Percentiles rank a stretch among this genome's conserved stretches.
These are phyloP conservation scores for Lithobius niger DNA, from an alignment of 1,140 invertebrate genomes.

Conservation along the genomic window DNA sequence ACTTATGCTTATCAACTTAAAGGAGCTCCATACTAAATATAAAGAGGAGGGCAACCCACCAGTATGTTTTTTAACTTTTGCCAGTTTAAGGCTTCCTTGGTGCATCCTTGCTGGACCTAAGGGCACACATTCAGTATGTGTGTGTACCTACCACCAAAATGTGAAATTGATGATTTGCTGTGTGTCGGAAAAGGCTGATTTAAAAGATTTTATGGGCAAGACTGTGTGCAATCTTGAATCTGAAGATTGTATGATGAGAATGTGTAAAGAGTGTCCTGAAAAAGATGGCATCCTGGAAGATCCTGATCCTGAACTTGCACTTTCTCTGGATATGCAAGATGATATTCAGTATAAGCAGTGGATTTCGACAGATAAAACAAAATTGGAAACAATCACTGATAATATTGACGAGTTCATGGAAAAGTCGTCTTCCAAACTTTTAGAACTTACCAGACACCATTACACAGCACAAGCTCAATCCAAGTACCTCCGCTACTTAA, in stretches of 20 bases:
- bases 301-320: constrained; percentile 4
- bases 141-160: constrained; percentile 10
- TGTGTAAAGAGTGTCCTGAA: constrained; percentile 11
- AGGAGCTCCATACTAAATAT: too few species aligned
- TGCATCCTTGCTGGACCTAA: constrained; percentile 1
- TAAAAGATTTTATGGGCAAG: constrained; percentile 12
- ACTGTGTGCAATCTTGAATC: constrained; percentile 9
- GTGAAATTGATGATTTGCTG: constrained; percentile 4
- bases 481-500: constrained; percentile 5
- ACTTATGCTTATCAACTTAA: too few species aligned
- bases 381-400: background rate
- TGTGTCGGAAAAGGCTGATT: background rate
- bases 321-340: too few species aligned
- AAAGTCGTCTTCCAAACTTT: background rate
- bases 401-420: constrained; percentile 9
- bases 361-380: constrained; percentile 11
- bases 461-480: constrained; percentile 9
- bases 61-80: too few species aligned
- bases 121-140: constrained; percentile 10
- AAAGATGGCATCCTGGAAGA: background rate
- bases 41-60: too few species aligned
- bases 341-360: constrained; percentile 13
- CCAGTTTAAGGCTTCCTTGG: too few species aligned
- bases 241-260: constrained; percentile 12
- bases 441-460: constrained; percentile 1